phyloP scores from a whole-genome alignment of 2,888 invertebrate species.

The Eristalis tenax region DNA sequence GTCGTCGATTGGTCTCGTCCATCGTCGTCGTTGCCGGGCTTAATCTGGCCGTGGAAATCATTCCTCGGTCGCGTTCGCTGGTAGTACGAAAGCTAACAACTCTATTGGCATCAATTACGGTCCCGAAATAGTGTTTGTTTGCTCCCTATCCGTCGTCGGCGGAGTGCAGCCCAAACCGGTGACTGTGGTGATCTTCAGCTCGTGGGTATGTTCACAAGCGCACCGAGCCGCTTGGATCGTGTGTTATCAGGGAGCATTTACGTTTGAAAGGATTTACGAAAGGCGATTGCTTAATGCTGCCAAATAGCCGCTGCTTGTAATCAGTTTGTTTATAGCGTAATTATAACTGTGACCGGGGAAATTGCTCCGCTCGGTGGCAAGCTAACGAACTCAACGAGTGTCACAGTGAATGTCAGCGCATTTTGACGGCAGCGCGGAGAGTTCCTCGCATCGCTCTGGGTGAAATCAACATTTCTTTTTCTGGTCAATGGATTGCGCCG shows the following conservation, averaged over 20 bases:
- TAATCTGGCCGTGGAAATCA: constrained; percentile 56
- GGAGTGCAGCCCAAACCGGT: not conserved
- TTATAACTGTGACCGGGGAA: constrained; percentile 39
- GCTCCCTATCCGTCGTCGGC: not conserved
- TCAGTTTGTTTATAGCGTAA: constrained; percentile 61
- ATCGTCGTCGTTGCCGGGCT: constrained; percentile 10
- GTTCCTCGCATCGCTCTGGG: not conserved
- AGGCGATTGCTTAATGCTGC: constrained; percentile 56
- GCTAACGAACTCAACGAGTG: constrained; percentile 38
- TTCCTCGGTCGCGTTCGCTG: constrained; percentile 40
- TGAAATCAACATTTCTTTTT: not conserved
- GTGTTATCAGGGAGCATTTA: constrained; percentile 23
- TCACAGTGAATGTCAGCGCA: constrained; percentile 27
- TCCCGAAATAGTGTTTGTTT: constrained; percentile 52
- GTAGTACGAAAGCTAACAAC: constrained; percentile 68
- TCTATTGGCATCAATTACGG: constrained; percentile 70
- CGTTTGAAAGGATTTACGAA: constrained; percentile 40
- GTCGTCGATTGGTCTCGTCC: constrained; percentile 40
- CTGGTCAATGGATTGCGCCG: not conserved
- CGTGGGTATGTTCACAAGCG: not conserved
- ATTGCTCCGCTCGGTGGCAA: constrained; percentile 12
- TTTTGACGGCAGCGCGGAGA: not conserved
- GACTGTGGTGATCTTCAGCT: not conserved
- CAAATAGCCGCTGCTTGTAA: constrained; percentile 53
- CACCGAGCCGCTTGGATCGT: not conserved